phyloP scores from a whole-genome alignment of 1,140 invertebrate genomes.

The Eriosoma lanigerum region DNA sequence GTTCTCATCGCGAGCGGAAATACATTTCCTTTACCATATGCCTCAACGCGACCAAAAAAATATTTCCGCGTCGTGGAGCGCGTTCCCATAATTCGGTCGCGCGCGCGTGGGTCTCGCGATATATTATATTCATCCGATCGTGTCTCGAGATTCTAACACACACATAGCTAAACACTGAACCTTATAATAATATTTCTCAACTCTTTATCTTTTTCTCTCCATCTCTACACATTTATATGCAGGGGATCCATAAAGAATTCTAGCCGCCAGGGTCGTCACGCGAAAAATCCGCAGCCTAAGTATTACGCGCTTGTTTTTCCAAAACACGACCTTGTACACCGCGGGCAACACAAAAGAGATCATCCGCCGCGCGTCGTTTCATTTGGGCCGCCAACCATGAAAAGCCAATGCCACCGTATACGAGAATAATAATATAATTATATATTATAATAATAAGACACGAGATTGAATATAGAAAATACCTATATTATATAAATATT shows the following conservation, averaged over 20 bases:
- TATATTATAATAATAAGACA: slow-evolving; percentile 5
- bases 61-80: too few relatives aligned
- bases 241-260: neutral
- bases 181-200: too few relatives aligned
- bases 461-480: slow-evolving; percentile 8
- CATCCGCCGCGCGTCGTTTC: slow-evolving; percentile 23
- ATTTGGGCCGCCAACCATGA: slow-evolving; percentile 35
- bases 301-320: neutral
- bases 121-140: neutral
- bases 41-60: too few relatives aligned
- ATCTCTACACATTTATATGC: too few relatives aligned
- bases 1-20: too few relatives aligned
- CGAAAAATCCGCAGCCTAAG: neutral
- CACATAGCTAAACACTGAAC: neutral
- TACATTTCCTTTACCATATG: too few relatives aligned
- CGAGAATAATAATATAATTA: too few relatives aligned
- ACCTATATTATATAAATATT: too few relatives aligned
- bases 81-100: too few relatives aligned
- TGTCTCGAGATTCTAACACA: neutral
- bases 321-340: slow-evolving; percentile 35
- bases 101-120: too few relatives aligned
- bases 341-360: slow-evolving; percentile 15
- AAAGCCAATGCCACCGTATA: neutral
- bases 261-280: neutral
- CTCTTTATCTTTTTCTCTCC: neutral